Evolutionary conservation across 2,888 invertebrate genomes (phyloP), one percentile per base, ranked within the genome.

Genomic region (Sipha maydis): DNA sequence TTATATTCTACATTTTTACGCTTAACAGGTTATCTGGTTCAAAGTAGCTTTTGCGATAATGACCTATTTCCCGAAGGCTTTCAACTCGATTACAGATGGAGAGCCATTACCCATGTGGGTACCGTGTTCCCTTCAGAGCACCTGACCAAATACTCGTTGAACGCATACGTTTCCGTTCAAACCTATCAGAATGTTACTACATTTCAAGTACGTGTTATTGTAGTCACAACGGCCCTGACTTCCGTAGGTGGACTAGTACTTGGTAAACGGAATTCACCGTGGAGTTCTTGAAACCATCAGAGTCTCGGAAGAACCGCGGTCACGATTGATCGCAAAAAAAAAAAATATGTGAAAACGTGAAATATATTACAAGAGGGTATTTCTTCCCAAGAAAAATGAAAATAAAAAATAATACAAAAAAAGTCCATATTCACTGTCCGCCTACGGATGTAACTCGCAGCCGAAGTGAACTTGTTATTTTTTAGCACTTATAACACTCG

Each of bases 41-140:
- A 61, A n/a, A 11, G 41, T 4, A n/a, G 73, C 41, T 25, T 38
- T 75, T 82, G 88, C 56, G 38, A 88, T 67, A 31, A 69, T 54
- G 83, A 89, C 31, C 88, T 90, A 31, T 90, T 90, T 82, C 89
- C 90, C 61, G 83, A 89, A 34, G 89, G 89, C 61, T 85, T 90
- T 71, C 89, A 90, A 90, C 78, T 90, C 38, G 77, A 71, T 1
- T 91, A 90, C 82, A 38, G 86, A 67, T 91, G 91, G 91, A 83
- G 77, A 21, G 90, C 90, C 1, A 89, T 89, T 21, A 86, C 90
- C 3, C 89, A 89, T 28, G 90, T 90, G 7, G 91, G 91, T 0
- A 90, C 90, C 4, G 79, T 90, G 54, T 85, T 90, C 0, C 91
- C 91, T 1, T 88, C 90, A 19, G 89, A 90, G 14, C 89, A 90